Conservation (phyloP, 2,797 vertebrate species). For the Hemibagrus guttatus region DNA sequence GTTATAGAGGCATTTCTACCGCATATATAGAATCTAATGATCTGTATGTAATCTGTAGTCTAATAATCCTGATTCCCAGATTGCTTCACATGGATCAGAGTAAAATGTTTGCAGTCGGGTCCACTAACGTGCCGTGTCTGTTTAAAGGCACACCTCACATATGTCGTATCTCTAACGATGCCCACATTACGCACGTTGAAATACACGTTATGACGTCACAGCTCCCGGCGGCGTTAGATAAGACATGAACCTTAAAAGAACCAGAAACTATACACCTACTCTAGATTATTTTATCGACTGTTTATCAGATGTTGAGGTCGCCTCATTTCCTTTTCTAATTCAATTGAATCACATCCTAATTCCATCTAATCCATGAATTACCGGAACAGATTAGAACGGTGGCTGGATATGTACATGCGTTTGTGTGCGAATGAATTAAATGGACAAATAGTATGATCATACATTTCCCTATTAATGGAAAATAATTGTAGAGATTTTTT, state of each 20-base stretch:
- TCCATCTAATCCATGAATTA: neutral
- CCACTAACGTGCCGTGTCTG: neutral
- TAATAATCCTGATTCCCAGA: neutral
- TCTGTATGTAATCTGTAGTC: neutral
- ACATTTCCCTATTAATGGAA: neutral
- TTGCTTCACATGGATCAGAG: neutral
- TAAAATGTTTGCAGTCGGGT: neutral
- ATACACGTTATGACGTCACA: neutral
- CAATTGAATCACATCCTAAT: neutral
- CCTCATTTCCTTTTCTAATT: neutral
- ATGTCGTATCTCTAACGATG: neutral
- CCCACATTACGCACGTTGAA: neutral
- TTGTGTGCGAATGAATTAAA: neutral
- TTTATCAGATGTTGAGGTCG: no score
- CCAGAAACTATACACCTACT: neutral
- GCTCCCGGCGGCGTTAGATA: neutral
- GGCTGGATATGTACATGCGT: neutral
- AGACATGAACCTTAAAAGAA: neutral
- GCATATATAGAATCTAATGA: no score
- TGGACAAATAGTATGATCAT: neutral
- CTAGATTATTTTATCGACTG: no score
- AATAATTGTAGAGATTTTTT: neutral
- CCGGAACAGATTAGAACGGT: neutral
- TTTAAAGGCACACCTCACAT: neutral
- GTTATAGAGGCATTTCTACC: no score